These are phyloP conservation scores for Ivindomyrus marchei DNA, from an alignment of 2,113 vertebrate species.

Conservation along the genomic window DNA sequence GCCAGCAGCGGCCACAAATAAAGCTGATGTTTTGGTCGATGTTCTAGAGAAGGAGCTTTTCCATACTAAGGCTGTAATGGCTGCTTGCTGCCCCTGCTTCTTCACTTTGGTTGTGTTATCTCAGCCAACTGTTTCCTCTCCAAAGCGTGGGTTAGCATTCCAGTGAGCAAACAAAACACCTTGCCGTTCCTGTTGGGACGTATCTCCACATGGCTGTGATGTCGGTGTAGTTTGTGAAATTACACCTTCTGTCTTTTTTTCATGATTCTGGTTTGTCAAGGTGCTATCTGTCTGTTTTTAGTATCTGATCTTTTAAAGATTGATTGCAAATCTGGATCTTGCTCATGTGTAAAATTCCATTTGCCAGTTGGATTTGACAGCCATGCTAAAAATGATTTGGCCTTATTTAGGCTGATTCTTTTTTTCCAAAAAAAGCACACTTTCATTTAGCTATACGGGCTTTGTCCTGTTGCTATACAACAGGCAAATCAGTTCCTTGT, in stretches of 20 bases:
- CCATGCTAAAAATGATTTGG: not conserved
- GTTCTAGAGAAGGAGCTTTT: not conserved
- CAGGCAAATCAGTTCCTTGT: not conserved
- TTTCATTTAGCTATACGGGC: not conserved
- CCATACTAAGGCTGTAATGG: not conserved
- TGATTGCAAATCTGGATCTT: not conserved
- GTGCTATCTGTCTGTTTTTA: not conserved
- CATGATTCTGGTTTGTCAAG: not conserved
- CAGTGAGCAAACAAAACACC: not conserved
- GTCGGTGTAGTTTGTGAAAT: not conserved
- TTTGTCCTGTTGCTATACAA: not conserved
- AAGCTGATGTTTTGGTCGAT: not conserved
- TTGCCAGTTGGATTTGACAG: not conserved
- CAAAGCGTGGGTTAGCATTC: not conserved
- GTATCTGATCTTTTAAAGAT: not conserved
- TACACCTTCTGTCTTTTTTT: not conserved
- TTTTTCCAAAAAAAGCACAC: not conserved
- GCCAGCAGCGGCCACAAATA: not conserved
- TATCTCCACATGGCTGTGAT: not conserved
- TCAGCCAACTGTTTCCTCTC: not conserved
- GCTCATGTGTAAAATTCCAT: not conserved
- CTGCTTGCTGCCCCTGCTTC: not conserved
- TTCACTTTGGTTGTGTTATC: not conserved
- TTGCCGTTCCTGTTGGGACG: not conserved
- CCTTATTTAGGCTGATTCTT: not conserved